Evolutionary conservation across 2,113 vertebrate species (phyloP).

Genomic region (Microtus montanus): DNA sequence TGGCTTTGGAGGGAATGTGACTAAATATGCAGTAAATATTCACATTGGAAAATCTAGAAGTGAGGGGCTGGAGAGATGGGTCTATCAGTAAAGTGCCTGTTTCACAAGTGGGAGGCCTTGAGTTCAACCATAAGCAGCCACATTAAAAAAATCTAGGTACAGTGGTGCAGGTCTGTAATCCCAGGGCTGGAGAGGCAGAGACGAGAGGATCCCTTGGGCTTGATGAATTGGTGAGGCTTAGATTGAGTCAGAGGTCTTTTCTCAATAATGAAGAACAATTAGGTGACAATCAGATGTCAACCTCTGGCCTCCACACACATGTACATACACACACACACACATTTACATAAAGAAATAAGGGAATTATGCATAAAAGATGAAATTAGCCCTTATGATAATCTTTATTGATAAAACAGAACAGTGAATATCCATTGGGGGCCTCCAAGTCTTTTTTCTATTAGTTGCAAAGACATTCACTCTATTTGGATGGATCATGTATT

Average conservation of each 20-base stretch:
- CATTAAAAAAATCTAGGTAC: neutral
- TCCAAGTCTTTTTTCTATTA: neutral
- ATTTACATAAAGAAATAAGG: neutral
- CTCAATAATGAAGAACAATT: neutral
- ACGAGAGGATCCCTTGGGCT: neutral
- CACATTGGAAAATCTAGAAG: neutral
- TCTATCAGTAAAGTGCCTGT: neutral
- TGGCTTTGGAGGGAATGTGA: neutral
- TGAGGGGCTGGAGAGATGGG: too few species aligned
- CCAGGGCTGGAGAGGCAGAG: neutral
- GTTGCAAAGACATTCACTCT: neutral
- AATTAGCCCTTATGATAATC: neutral
- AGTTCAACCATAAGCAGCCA: neutral
- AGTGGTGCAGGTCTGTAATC: neutral
- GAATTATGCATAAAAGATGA: neutral
- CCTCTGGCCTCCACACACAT: neutral
- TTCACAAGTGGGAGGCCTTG: neutral
- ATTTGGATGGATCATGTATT: neutral
- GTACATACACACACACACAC: neutral
- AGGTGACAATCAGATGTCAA: neutral
- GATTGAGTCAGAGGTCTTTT: neutral
- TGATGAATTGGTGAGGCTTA: neutral
- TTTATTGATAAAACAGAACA: neutral
- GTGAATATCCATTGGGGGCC: neutral
- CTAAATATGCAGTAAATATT: neutral